Conservation (phyloP, 2,113 vertebrate species). For the Probosciger aterrimus region DNA sequence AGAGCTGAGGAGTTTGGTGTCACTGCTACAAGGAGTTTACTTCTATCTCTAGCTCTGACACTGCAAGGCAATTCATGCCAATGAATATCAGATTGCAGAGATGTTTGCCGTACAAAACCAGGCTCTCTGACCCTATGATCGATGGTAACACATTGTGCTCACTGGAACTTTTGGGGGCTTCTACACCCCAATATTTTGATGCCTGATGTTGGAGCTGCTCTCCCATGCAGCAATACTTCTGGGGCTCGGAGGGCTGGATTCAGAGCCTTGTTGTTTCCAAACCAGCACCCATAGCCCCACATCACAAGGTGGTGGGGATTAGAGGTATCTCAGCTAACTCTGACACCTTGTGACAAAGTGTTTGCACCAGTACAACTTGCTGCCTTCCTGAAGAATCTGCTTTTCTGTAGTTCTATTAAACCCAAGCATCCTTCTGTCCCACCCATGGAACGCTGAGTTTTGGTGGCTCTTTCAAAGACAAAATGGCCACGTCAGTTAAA, state of each 20-base stretch:
- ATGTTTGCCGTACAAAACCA: neutral
- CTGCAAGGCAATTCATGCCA: neutral
- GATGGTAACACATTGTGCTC: neutral
- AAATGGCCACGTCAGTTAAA: neutral
- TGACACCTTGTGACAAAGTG: neutral
- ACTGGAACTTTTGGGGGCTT: neutral
- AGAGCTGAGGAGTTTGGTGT: neutral
- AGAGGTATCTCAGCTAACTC: neutral
- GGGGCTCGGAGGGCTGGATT: neutral
- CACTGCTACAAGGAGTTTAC: neutral
- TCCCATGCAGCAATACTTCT: accelerated
- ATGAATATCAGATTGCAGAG: neutral
- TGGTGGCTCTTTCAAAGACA: neutral
- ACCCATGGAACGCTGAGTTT: neutral
- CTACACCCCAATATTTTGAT: accelerated
- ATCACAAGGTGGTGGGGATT: no score
- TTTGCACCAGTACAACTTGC: accelerated
- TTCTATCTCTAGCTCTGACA: neutral
- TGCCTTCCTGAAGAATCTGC: neutral
- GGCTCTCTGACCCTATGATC: neutral
- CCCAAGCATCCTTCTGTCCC: neutral
- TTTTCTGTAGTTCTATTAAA: neutral
- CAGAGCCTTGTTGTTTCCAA: accelerated
- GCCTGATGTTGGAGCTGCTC: neutral
- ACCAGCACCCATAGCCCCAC: neutral